These are phyloP conservation scores for Sycophila sp. DNA, from an alignment of 1,140 invertebrate species.

Conservation along the genomic window DNA sequence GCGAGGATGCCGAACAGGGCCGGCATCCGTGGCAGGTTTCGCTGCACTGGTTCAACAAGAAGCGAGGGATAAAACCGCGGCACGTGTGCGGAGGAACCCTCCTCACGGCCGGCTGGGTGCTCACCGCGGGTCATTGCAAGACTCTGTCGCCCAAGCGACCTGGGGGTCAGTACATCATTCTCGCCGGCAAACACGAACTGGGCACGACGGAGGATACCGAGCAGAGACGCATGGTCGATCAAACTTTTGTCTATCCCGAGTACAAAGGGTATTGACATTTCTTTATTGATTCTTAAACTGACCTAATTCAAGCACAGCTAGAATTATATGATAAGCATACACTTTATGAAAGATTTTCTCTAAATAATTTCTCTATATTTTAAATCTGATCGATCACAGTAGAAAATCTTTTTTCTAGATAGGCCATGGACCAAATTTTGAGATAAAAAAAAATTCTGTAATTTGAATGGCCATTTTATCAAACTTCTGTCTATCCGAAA, in stretches of 20 bases:
- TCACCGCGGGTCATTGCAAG: slow-evolving; percentile 68
- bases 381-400: too few species aligned
- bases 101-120: slow-evolving; percentile 61
- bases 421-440: too few species aligned
- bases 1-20: slow-evolving; percentile 49
- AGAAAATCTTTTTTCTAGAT: too few species aligned
- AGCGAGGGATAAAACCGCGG: slow-evolving; percentile 33
- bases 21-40: slow-evolving; percentile 63
- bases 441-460: too few species aligned
- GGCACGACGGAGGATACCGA: slow-evolving; percentile 54
- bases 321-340: too few species aligned
- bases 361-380: too few species aligned
- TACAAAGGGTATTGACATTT: slow-evolving; percentile 48
- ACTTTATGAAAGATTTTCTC: too few species aligned
- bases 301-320: neutral
- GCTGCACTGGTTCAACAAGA: slow-evolving; percentile 54
- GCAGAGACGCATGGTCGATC: slow-evolving; percentile 51
- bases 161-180: slow-evolving; percentile 45
- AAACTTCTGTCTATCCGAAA: slow-evolving; percentile 53
- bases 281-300: neutral
- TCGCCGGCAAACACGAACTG: slow-evolving; percentile 61
- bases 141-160: slow-evolving; percentile 40
- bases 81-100: slow-evolving; percentile 68
- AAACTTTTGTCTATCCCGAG: slow-evolving; percentile 50
- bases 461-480: too few species aligned